Base-by-base conservation (phyloP, 2,888 invertebrate genomes). In the Caenorhabditis macrosperma region DNA sequence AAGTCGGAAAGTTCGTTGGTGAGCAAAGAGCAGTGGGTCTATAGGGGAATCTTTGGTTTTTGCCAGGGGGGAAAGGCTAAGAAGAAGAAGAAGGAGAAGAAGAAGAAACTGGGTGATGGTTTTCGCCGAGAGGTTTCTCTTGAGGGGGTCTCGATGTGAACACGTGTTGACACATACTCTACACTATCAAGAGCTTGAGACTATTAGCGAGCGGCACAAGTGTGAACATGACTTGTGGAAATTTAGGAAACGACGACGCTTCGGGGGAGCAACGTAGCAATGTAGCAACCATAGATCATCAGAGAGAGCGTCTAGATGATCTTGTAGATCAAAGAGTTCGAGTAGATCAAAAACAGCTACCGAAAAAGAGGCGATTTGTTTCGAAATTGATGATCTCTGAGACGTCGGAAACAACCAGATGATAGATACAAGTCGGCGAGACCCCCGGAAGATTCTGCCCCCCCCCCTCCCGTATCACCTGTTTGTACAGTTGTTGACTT, bases 91-190 rank as follows among this genome's bases (percentile, higher is more conserved):
- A n/a, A n/a, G n/a, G n/a, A n/a, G n/a, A n/a, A n/a, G n/a, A n/a
- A n/a, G n/a, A n/a, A n/a, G n/a, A n/a, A n/a, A n/a, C n/a, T n/a
- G n/a, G n/a, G n/a, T n/a, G n/a, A 17, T 44, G 12, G 7, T 38
- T 38, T 38, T 38, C 38, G 15, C 15, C 15, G 33, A 33, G 20
- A 17, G 17, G 44, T 44, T 44, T 44, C 44, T 44, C 44, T n/a
- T 20, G 33, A 9, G 33, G 9, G 38, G 12, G 38, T 17, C 35
- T 46, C 55, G 63, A 46, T 44, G 52, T 41, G 78, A 78, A 78
- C 78, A 78, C 67, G 72, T 78, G 72, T 78, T 78, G 72, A 78
- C 78, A 78, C 66, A 78, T 78, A 78, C 78, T 78, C 71, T 66
- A 78, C 78, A 78, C 71, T 57, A 72, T 74, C 59, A 72, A 63